Conservation (phyloP, 1,140 invertebrate genomes). For the Drosophila varians region DNA sequence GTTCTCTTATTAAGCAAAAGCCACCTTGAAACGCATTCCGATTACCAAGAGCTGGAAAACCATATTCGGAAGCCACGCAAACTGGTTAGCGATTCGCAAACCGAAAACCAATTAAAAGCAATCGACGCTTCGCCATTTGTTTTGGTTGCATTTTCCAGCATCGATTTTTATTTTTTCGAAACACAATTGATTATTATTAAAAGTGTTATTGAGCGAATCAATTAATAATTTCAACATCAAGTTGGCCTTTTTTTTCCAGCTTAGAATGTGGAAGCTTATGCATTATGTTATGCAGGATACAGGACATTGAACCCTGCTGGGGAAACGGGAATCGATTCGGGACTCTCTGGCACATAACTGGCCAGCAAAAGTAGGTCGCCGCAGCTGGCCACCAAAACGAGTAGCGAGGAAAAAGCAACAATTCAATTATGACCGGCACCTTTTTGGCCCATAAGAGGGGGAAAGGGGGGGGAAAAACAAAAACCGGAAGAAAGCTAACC, state of each 20-base stretch:
- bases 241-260: too few relatives aligned
- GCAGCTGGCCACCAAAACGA: background rate
- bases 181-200: too few relatives aligned
- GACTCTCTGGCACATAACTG: background rate
- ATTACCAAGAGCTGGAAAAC: background rate
- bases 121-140: conserved; percentile 25
- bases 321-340: conserved; percentile 32
- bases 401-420: conserved; percentile 1
- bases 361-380: background rate
- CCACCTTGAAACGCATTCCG: background rate
- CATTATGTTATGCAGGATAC: background rate
- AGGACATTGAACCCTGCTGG: conserved; percentile 31
- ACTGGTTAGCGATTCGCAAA: conserved; percentile 21
- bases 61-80: conserved; percentile 5
- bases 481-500: conserved; percentile 31
- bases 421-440: conserved; percentile 18
- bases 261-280: too few relatives aligned
- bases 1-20: too few relatives aligned
- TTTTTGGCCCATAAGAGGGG: too few relatives aligned
- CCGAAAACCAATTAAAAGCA: conserved; percentile 39
- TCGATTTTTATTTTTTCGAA: too few relatives aligned
- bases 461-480: too few relatives aligned
- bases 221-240: too few relatives aligned
- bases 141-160: background rate
- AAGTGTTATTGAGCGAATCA: too few relatives aligned